Evolutionary conservation across 2,797 vertebrate genomes (phyloP), one percentile per base, ranked within the genome.

Genomic region (Lutjanus campechanus): DNA sequence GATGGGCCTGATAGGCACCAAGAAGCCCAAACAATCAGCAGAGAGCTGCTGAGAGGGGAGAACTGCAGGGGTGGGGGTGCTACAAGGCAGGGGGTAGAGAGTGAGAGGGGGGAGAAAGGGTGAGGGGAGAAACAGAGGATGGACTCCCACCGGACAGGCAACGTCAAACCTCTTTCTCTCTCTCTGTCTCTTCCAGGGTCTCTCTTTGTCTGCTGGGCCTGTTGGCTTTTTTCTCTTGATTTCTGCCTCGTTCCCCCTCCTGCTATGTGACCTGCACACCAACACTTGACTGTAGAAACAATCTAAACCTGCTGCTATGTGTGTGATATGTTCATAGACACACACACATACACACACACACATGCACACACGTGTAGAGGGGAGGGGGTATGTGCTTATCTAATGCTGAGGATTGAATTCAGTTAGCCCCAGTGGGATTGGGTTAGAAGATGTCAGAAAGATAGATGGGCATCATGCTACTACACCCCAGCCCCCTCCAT

Each of bases 371-470:
- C 20, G 58, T 83, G 73, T 76, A 77, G 81, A 86, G 53, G 79
- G 84, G 79, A 66, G 88, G 84, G 88, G 84, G 84, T 90, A 81
- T 91, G 90, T 95, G 95, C 94, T 96, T 96, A 96, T 96, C 95
- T 95, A 95, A 96, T 96, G 95, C 91, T 93, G 92, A 92, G 93
- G 94, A 94, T 95, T 96, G 94, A 96, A 96, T 96, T 94, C 92
- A 93, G 95, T 96, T 96, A 95, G 89, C 93, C 95, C 94, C 90
- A 81, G 88, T 93, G 95, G 94, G 95, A 96, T 96, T 96, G 94
- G 95, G 95, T 96, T 96, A 96, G 93, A 87, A 94, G 93, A 96
- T 95, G 95, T 96, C 95, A 96, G 92, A 95, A 96, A 96, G 95
- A 96, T 95, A 96, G 94, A 96, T 96, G 95, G 95, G 93, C 92